Percentiles rank a stretch among this genome's conserved stretches.
Conservation (phyloP, 2,888 invertebrate species). For the Pandemis cinnamomeana region DNA sequence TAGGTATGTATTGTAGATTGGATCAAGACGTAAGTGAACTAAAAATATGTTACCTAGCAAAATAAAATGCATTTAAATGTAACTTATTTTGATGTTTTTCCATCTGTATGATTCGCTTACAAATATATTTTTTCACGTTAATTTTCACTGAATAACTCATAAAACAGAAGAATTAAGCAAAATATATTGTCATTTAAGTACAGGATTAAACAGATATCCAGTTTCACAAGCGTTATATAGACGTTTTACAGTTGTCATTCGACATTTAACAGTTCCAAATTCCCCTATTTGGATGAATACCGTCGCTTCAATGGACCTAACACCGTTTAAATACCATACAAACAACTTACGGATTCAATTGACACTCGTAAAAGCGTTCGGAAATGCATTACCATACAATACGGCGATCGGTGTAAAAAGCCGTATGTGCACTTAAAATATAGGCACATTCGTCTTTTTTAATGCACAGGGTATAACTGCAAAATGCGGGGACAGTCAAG, state of each 20-base stretch:
- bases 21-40: too few species aligned
- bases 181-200: too few species aligned
- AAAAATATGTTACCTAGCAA: too few species aligned
- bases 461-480: slow-evolving; percentile 42
- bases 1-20: too few species aligned
- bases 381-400: slow-evolving; percentile 40
- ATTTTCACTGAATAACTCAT: too few species aligned
- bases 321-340: slow-evolving; percentile 31
- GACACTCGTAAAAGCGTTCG: slow-evolving; percentile 39
- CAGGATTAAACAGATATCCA: not conserved
- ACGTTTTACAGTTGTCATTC: slow-evolving; percentile 6
- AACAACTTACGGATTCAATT: slow-evolving; percentile 41
- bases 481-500: slow-evolving; percentile 51
- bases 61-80: too few species aligned
- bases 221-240: not conserved
- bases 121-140: too few species aligned
- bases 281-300: slow-evolving; percentile 31
- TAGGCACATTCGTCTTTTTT: slow-evolving; percentile 1
- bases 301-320: slow-evolving; percentile 24
- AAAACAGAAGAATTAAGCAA: too few species aligned
- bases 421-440: not conserved
- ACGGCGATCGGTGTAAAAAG: slow-evolving; percentile 44
- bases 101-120: too few species aligned
- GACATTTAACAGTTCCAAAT: slow-evolving; percentile 28
- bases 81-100: too few species aligned